Evolutionary conservation across 2,888 invertebrate species (phyloP).

Genomic region (Adela reaumurella): DNA sequence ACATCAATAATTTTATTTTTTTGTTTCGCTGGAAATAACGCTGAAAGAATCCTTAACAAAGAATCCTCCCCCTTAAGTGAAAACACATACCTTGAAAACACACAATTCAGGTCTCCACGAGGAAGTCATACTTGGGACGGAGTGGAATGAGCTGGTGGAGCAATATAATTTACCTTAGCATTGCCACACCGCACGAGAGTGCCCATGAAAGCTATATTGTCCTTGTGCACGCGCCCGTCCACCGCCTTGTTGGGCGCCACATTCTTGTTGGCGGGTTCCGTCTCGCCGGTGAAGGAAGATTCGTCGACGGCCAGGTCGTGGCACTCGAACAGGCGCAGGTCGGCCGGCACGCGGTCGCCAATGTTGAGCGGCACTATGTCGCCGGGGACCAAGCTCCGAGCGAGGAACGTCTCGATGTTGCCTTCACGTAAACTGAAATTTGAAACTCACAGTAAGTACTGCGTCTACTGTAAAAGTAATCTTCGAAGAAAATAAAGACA

Average conservation of each 20-base stretch:
- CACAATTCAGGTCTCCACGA: too few relatives aligned
- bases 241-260: conserved; percentile 62
- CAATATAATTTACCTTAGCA: too few relatives aligned
- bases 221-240: conserved; percentile 66
- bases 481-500: conserved; percentile 2
- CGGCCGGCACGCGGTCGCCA: conserved; percentile 96
- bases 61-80: too few relatives aligned
- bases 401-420: conserved; percentile 83
- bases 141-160: too few relatives aligned
- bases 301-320: conserved; percentile 94
- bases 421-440: conserved; percentile 81
- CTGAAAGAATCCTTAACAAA: too few relatives aligned
- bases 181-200: conserved; percentile 93
- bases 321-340: conserved; percentile 89
- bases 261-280: conserved; percentile 84
- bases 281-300: conserved; percentile 98
- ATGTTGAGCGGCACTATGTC: conserved; percentile 90
- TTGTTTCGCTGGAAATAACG: too few relatives aligned
- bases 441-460: conserved; percentile 15
- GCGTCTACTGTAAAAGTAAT: conserved; percentile 3
- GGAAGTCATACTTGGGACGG: too few relatives aligned
- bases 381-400: conserved; percentile 94
- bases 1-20: too few relatives aligned
- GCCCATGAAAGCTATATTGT: conserved; percentile 97
- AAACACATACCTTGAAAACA: too few relatives aligned